phyloP scores from a whole-genome alignment of 2,113 vertebrate genomes.

The Oncorhynchus masou region DNA sequence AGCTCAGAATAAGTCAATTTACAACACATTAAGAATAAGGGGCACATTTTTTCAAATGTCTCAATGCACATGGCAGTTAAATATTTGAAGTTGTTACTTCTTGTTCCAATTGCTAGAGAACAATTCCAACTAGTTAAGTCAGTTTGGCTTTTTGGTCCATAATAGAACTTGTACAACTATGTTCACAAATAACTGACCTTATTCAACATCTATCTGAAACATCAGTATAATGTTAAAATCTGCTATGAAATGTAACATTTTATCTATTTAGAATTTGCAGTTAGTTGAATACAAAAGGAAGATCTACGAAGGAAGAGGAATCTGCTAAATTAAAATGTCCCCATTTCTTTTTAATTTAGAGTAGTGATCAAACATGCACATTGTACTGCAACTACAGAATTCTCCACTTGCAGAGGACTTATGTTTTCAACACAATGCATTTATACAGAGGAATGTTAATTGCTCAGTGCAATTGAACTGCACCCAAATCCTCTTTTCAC shows the following conservation, averaged over 20 bases:
- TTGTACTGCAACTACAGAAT: not conserved
- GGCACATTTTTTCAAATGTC: not conserved
- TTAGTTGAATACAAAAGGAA: not conserved
- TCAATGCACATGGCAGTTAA: not conserved
- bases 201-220: not conserved
- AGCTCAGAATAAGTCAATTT: conserved; percentile 68
- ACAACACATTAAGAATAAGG: conserved; percentile 38
- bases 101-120: not conserved
- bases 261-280: not conserved
- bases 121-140: not conserved
- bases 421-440: not conserved
- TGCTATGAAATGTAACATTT: not conserved
- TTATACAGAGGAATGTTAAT: not conserved
- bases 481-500: not conserved
- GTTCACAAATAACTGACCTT: not conserved
- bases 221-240: not conserved
- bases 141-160: conserved; percentile 2
- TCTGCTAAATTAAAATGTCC: not conserved
- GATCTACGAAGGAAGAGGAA: not conserved
- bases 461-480: not conserved
- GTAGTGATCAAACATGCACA: not conserved
- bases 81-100: not conserved
- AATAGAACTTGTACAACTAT: not conserved
- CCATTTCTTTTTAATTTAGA: not conserved
- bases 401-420: not conserved